These are phyloP conservation scores for Lasioglossum zephyrum DNA, from an alignment of 2,888 invertebrate genomes.

Conservation along the genomic window DNA sequence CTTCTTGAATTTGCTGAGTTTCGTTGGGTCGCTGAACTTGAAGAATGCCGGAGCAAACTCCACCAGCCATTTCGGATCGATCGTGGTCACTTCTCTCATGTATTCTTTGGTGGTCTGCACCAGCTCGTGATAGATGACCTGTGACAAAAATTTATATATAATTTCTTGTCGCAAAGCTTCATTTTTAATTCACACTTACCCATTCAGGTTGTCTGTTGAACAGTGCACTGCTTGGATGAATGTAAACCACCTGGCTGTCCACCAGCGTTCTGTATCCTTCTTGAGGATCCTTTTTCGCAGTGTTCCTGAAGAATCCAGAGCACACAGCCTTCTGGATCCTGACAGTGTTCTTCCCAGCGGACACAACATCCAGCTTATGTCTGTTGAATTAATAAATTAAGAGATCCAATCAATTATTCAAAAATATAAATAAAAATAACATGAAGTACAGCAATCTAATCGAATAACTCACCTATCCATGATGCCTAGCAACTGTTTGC, in stretches of 20 bases:
- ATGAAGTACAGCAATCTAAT: not conserved
- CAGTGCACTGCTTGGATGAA: conserved; percentile 98
- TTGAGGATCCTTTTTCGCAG: conserved; percentile 99
- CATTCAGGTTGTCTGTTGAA: conserved; percentile 99
- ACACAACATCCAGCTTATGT: conserved; percentile 95
- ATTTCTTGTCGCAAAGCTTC: not conserved
- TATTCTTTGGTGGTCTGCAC: conserved; percentile 99
- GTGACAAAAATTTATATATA: not conserved
- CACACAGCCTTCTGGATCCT: conserved; percentile 99
- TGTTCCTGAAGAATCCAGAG: conserved; percentile 99
- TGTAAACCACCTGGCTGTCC: conserved; percentile 99
- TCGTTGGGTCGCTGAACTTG: conserved; percentile 99
- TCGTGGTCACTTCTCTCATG: conserved; percentile 98
- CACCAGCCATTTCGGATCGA: conserved; percentile 99
- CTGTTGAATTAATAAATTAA: no score
- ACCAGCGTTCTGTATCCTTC: conserved; percentile 98
- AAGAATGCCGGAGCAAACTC: conserved; percentile 99
- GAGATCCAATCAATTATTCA: no score
- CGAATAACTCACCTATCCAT: conserved; percentile 92
- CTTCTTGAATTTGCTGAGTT: conserved; percentile 99
- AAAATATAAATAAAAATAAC: not conserved
- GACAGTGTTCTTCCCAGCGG: conserved; percentile 97
- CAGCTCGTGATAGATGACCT: conserved; percentile 99
- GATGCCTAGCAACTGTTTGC: conserved; percentile 98
- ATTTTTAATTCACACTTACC: conserved; percentile 82